phyloP scores from a whole-genome alignment of 2,113 vertebrate species.

The Aspidoscelis tigris region DNA sequence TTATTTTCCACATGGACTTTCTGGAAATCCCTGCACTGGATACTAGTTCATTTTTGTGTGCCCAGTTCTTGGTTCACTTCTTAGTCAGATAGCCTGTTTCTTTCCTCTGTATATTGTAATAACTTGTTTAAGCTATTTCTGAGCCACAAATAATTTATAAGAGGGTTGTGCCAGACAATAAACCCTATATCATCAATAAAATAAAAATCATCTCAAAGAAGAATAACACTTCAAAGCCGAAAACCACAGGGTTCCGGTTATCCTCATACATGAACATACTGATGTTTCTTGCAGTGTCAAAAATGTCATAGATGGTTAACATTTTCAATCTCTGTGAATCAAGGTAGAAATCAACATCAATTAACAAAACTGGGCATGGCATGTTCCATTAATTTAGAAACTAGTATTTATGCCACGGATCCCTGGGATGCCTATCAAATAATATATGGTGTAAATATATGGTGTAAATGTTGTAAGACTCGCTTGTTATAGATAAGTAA shows the following conservation, averaged over 20 bases:
- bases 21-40: no score
- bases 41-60: no score
- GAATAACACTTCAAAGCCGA: conserved; percentile 3
- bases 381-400: neutral
- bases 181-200: neutral
- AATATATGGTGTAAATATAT: no score
- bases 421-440: no score
- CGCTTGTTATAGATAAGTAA: no score
- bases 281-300: neutral
- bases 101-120: no score
- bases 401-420: neutral
- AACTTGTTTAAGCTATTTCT: neutral
- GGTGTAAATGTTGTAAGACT: no score
- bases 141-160: neutral
- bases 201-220: neutral
- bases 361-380: neutral
- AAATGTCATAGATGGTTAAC: neutral
- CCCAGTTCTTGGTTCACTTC: no score
- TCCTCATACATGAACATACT: conserved; percentile 4
- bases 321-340: neutral
- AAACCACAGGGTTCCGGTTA: conserved; percentile 4
- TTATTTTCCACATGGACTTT: no score
- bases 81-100: no score
- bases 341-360: neutral
- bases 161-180: neutral